phyloP scores from a whole-genome alignment of 2,113 vertebrate genomes.

The Semnornis frantzii region DNA sequence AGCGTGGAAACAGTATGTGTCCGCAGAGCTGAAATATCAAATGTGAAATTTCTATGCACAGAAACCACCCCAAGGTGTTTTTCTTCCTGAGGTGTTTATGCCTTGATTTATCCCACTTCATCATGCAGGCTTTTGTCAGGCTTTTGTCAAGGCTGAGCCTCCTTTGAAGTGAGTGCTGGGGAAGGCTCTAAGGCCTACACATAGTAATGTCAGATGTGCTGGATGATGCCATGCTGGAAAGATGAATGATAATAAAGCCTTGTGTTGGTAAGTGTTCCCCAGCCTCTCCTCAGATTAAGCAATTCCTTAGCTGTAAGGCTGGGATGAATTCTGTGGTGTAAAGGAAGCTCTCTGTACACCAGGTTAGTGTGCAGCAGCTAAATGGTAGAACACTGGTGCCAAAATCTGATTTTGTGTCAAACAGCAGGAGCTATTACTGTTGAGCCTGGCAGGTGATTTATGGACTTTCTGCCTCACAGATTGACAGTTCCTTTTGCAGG shows the following conservation, averaged over 20 bases:
- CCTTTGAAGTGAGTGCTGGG: background rate
- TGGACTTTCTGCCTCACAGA: background rate
- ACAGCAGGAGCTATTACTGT: background rate
- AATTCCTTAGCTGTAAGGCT: background rate
- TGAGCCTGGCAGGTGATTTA: background rate
- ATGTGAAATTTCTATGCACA: background rate
- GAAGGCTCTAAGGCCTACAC: background rate
- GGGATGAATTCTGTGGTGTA: background rate
- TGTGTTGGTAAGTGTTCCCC: too few relatives aligned
- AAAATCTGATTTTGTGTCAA: background rate
- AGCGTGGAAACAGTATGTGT: background rate
- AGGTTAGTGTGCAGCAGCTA: background rate
- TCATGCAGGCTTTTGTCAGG: background rate
- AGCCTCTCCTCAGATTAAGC: background rate
- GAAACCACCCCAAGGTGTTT: background rate
- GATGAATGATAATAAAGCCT: background rate
- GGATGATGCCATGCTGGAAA: background rate
- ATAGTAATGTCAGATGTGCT: accelerated
- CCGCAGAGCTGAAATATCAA: background rate
- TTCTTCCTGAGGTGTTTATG: background rate
- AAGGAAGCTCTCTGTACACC: background rate
- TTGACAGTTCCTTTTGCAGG: background rate
- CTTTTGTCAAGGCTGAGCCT: background rate
- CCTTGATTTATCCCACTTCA: background rate
- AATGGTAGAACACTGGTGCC: background rate